Evolutionary conservation across 2,113 vertebrate species (phyloP), one percentile per base, ranked within the genome.

Genomic region (Ochotona curzoniae): DNA sequence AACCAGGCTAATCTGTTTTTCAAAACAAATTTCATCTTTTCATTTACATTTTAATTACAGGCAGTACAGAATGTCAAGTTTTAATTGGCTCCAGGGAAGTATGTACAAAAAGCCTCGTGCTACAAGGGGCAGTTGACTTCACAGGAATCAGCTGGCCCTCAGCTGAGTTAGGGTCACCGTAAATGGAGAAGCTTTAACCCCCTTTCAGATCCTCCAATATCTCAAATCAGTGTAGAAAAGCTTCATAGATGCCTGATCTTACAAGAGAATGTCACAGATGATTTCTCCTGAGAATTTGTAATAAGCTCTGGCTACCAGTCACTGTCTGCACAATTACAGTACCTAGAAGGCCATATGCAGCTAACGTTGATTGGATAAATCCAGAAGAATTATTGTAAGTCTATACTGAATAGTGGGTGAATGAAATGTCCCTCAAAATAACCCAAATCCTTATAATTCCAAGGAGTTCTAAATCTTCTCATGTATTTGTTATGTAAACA

Each of bases 1-100:
- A 98, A 98, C 94, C 93, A 94, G 26, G 82, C 81, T 97, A 97
- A 97, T 97, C 54, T 94, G 61, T 83, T 96, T 96, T 96, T 97
- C 91, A 97, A 93, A 94, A 95, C 91, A 97, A 97, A 97, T 97
- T 96, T 96, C 93, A 97, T 97, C 18, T 74, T 81, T 97, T 98
- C 95, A 98, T 98, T 98, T 98, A 93, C 97, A 98, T 98, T 97
- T 96, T 98, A 98, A 98, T 98, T 98, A 97, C 32, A 83, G 90
- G 71, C 47, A 71, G 93, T 97, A 85, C 95, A 97, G 98, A 98
- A 98, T 98, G 97, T 98, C 96, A 98, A 90, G 75, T 96, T 97
- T 98, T 98, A 98, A 98, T 98, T 98, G 97, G 95, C 96, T 98
- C 91, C 84, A 94, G 92, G 97, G 84, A 93, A 92, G 17, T 80